Percentiles rank a stretch among this genome's conserved stretches.
phyloP scores from a whole-genome alignment of 2,113 vertebrate genomes.

The Psilopogon haemacephalus region DNA sequence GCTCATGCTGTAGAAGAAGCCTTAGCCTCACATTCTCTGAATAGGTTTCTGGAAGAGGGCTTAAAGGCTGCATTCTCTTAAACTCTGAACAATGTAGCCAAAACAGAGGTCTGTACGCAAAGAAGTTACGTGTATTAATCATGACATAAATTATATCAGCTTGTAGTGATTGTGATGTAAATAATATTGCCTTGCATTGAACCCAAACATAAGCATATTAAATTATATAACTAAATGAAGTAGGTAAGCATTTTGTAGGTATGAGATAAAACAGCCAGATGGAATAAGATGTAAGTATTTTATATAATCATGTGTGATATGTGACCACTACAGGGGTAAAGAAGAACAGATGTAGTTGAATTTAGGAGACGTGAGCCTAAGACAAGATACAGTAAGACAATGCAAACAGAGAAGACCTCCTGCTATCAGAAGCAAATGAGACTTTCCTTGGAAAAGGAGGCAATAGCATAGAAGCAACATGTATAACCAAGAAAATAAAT shows the following conservation, averaged over 20 bases:
- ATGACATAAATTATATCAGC: not conserved
- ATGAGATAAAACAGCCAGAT: not conserved
- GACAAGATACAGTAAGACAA: not conserved
- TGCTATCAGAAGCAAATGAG: not conserved
- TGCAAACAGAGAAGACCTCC: not conserved
- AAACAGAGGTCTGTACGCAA: not conserved
- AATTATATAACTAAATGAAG: too few relatives aligned
- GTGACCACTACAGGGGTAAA: not conserved
- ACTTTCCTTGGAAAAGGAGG: accelerated
- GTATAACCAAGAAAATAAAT: not conserved
- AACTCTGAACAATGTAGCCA: not conserved
- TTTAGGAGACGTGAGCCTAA: not conserved
- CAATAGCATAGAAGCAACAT: not conserved
- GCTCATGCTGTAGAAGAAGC: not conserved
- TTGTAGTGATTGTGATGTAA: accelerated
- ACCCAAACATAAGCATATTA: not conserved
- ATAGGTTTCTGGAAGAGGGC: not conserved
- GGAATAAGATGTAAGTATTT: not conserved
- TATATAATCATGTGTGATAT: not conserved
- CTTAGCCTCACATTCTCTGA: not conserved
- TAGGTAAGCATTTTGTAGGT: too few relatives aligned
- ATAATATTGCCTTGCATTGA: not conserved
- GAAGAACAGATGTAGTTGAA: not conserved
- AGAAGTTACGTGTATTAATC: not conserved
- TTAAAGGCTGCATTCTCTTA: not conserved